Evolutionary conservation across 1,140 invertebrate species (phyloP).

Genomic region (Drosophila setifemur): DNA sequence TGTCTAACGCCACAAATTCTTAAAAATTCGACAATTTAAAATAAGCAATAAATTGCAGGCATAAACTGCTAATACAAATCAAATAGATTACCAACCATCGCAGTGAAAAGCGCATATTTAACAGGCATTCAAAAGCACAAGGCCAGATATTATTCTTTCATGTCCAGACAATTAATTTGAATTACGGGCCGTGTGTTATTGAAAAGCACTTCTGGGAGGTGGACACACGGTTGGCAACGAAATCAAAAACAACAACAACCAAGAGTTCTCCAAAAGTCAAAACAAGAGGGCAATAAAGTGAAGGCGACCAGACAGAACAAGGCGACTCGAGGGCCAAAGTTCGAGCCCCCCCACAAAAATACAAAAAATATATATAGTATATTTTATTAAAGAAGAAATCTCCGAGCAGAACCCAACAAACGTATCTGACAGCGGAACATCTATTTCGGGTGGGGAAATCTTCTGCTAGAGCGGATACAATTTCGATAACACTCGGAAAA

Average conservation of each 20-base stretch:
- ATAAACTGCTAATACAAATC: slow-evolving; percentile 23
- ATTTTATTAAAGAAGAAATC: slow-evolving; percentile 6
- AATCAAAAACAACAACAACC: no score
- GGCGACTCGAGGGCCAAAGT: slow-evolving; percentile 19
- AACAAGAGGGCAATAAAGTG: slow-evolving; percentile 27
- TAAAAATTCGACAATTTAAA: no score
- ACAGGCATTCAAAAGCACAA: slow-evolving; percentile 33
- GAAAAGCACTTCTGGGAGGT: slow-evolving; percentile 40
- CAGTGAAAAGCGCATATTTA: slow-evolving; percentile 4
- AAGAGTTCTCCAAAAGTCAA: slow-evolving; percentile 26
- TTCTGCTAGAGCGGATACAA: slow-evolving; percentile 67
- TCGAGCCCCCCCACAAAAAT: slow-evolving; percentile 6
- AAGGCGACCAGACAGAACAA: not conserved
- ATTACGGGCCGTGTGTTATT: slow-evolving; percentile 54
- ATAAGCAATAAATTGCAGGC: slow-evolving; percentile 19
- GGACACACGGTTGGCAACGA: slow-evolving; percentile 27
- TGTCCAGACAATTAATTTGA: slow-evolving; percentile 61
- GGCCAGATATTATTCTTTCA: slow-evolving; percentile 34
- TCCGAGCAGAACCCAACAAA: slow-evolving; percentile 15
- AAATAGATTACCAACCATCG: not conserved
- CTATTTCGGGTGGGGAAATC: slow-evolving; percentile 25
- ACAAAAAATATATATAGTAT: slow-evolving; percentile 17
- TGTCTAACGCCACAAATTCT: no score
- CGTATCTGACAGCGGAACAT: slow-evolving; percentile 8
- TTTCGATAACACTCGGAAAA: slow-evolving; percentile 58